A percentile compares a stretch with the other conserved stretches of the same genome.
These are phyloP conservation scores for Chamaetylas fuelleborni DNA, from an alignment of 2,113 vertebrate species.

Conservation along the genomic window DNA sequence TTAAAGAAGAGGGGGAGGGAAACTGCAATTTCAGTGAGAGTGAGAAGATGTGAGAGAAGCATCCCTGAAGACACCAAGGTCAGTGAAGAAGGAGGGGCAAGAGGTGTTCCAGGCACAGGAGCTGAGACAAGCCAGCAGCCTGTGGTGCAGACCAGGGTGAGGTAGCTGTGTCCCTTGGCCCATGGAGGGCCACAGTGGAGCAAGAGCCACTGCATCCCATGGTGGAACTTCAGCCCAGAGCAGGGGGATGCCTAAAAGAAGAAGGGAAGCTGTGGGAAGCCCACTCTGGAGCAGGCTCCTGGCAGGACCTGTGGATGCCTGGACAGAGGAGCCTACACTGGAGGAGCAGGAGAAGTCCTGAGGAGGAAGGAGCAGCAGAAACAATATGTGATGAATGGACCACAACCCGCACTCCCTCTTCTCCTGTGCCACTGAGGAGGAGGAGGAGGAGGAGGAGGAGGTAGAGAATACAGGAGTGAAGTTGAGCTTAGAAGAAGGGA, in stretches of 20 bases:
- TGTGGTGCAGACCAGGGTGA: background rate
- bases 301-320: background rate
- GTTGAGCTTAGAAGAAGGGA: background rate
- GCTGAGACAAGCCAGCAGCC: background rate
- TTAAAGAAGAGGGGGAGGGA: background rate
- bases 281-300: background rate
- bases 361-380: background rate
- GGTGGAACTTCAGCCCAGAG: background rate
- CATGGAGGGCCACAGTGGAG: fast-evolving
- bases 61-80: background rate
- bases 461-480: background rate
- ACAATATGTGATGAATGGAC: background rate
- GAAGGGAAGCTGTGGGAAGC: background rate
- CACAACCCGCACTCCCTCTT: background rate
- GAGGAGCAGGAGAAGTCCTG: background rate
- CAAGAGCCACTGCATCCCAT: background rate
- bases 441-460: background rate
- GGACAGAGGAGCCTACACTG: background rate
- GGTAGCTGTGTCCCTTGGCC: background rate
- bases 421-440: background rate
- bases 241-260: background rate
- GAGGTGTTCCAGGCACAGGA: background rate
- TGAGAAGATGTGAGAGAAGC: background rate
- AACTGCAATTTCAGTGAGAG: background rate
- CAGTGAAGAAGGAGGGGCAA: background rate